Base-by-base conservation (phyloP, 2,888 invertebrate genomes). In the Zootermopsis nevadensis region DNA sequence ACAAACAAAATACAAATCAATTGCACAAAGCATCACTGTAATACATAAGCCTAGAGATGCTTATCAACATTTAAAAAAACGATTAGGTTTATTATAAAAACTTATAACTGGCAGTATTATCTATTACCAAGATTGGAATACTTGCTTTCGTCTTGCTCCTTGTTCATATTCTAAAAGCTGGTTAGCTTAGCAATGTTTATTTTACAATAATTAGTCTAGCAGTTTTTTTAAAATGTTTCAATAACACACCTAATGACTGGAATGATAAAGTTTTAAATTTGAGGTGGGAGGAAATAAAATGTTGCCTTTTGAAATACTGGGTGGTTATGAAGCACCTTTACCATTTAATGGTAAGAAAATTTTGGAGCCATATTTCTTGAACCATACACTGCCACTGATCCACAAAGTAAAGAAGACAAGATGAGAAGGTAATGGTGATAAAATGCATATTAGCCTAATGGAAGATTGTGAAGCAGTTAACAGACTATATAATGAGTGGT, bases 1-100 rank as follows among this genome's bases (percentile, higher is more conserved):
- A 79, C 79, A 79, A 81, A 66, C 69, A 69, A 81, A 81, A 81
- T 30, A 72, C 48, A 72, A 81, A 67, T 38, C 24, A 81, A 81
- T 31, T 72, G 81, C 72, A 81, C 31, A 72, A 53, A 72, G 72
- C 81, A 42, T 72, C 81, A 69, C n/a, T 72, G 72, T 42, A 48
- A 38, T 81, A 79, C 24, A 38, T 35, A 38, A 74, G 74, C 35
- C 69, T 74, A 38, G 22, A 79, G 79, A 60, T 79, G 55, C 22
- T 79, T 74, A 35, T 27, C 77, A 79, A 79, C 77, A 55, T 79
- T 55, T 31, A 79, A 55, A 55, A 77, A 79, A 66, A 38, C 35
- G 31, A 66, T 55, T 55, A 77, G 27, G 60, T 27, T 31, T 69
- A 79, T 27, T 38, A 79, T 35, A 60, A 66, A 79, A 79, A 66